A percentile compares a stretch with the other conserved stretches of the same genome.
Conservation (phyloP, 2,888 invertebrate genomes). For the Plebejus melissa region DNA sequence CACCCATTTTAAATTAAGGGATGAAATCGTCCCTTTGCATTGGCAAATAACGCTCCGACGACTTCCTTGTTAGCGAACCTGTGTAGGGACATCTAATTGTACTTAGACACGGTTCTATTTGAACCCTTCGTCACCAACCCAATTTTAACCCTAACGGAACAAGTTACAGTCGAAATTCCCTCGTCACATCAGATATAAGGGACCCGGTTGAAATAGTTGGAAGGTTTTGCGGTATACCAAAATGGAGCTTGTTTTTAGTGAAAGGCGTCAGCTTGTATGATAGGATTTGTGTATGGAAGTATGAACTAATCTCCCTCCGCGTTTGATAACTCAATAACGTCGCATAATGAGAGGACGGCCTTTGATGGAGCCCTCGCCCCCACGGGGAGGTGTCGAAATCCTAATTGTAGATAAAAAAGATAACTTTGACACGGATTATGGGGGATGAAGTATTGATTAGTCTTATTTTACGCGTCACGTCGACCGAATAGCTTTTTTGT, state of each 20-base stretch:
- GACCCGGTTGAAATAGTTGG: constrained; percentile 42
- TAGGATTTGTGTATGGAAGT: constrained; percentile 78
- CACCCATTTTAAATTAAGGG: constrained; percentile 68
- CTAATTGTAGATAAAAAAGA: constrained; percentile 79
- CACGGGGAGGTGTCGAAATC: constrained; percentile 71
- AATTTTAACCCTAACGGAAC: constrained; percentile 36
- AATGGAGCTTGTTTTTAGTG: constrained; percentile 72
- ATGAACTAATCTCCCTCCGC: constrained; percentile 76
- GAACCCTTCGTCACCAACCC: neutral
- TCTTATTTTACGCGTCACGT: constrained; percentile 33
- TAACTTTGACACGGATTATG: constrained; percentile 59
- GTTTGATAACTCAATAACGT: constrained; percentile 77
- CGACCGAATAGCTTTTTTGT: constrained; percentile 11
- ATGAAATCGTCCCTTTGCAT: constrained; percentile 69
- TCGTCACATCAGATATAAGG: constrained; percentile 35
- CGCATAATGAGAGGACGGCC: constrained; percentile 73
- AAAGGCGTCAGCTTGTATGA: constrained; percentile 79
- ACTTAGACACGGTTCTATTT: constrained; percentile 47
- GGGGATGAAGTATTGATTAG: constrained; percentile 40
- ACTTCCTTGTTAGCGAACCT: constrained; percentile 68
- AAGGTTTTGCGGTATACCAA: constrained; percentile 69
- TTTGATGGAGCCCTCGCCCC: constrained; percentile 58
- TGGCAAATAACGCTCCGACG: constrained; percentile 69
- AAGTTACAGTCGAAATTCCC: constrained; percentile 40
- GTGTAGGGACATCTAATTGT: constrained; percentile 50